phyloP scores from a whole-genome alignment of 2,113 vertebrate genomes.

The Chaetorhynchus papuensis region DNA sequence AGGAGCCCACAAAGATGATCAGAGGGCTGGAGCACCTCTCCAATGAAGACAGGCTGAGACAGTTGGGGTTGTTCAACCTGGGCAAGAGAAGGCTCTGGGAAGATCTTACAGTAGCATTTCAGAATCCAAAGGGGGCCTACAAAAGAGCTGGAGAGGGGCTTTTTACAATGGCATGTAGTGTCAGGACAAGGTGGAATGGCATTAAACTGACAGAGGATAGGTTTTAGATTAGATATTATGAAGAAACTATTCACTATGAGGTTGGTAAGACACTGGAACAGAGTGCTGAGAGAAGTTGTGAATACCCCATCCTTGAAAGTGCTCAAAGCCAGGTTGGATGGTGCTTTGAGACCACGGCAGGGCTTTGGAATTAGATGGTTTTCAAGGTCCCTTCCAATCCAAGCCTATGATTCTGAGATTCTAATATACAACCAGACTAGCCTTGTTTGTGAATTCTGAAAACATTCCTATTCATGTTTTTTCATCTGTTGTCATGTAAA shows the following conservation, averaged over 20 bases:
- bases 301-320: background rate
- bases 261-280: background rate
- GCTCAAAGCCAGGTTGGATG: background rate
- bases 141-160: background rate
- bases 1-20: background rate
- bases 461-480: background rate
- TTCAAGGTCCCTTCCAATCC: background rate
- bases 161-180: background rate
- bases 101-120: background rate
- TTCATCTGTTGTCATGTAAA: background rate
- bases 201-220: background rate
- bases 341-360: background rate
- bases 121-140: background rate
- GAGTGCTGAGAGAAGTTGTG: background rate
- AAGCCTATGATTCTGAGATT: background rate
- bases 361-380: background rate
- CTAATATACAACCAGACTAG: background rate
- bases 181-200: background rate
- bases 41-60: background rate
- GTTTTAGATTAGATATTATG: background rate
- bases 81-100: background rate
- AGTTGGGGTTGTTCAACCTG: background rate
- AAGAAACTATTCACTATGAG: background rate
- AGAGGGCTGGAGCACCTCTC: background rate
- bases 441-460: background rate